Conservation (phyloP, 23 tunicate genomes). For the Oikopleura vanhoeffeni region DNA sequence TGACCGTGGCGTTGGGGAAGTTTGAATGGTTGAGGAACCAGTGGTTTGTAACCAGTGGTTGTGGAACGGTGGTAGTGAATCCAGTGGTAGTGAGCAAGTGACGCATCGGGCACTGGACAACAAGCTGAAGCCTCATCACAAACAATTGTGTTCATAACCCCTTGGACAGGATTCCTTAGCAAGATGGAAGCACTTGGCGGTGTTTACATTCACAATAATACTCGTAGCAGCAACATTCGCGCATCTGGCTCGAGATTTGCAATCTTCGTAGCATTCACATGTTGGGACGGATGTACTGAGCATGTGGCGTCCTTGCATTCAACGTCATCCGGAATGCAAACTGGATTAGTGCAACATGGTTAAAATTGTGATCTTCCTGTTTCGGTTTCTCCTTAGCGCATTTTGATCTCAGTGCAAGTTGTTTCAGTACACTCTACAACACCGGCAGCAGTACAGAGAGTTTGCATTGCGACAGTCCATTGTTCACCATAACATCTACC, state of each 20-base stretch:
- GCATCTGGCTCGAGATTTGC: constrained; percentile 18
- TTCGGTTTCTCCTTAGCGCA: too few relatives aligned
- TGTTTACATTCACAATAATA: constrained; percentile 37
- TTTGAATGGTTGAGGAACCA: not conserved
- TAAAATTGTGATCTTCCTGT: not conserved
- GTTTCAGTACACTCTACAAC: not conserved
- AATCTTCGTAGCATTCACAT: not conserved
- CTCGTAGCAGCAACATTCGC: constrained; percentile 20
- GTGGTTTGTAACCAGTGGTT: too few relatives aligned
- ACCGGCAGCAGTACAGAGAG: constrained; percentile 5
- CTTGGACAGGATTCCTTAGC: constrained; percentile 37
- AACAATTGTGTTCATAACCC: constrained; percentile 26
- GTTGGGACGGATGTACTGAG: not conserved
- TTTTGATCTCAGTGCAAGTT: not conserved
- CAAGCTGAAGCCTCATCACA: too few relatives aligned
- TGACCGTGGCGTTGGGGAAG: not conserved
- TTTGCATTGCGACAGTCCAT: not conserved
- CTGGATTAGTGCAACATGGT: not conserved
- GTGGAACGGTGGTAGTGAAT: too few relatives aligned
- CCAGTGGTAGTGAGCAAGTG: too few relatives aligned
- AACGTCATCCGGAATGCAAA: not conserved
- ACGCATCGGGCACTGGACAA: not conserved
- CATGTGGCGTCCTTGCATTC: not conserved
- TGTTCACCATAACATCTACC: not conserved
- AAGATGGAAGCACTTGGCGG: constrained; percentile 27